A percentile compares a stretch with the other conserved stretches of the same genome.
Evolutionary conservation across 1,140 invertebrate species (phyloP).

Genomic region (Tribolium castaneum): DNA sequence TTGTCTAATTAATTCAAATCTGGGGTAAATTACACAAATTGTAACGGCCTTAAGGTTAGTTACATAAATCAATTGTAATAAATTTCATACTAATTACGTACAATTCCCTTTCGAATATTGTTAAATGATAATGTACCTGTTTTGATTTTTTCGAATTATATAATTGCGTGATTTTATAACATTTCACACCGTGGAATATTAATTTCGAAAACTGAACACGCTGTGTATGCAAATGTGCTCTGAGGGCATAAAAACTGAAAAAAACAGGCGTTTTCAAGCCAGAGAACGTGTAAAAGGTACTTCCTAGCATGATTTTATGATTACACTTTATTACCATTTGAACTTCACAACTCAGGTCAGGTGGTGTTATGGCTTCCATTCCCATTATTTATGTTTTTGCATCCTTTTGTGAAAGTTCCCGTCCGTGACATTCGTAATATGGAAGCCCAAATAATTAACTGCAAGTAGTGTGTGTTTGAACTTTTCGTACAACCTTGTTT

Average conservation of each 20-base stretch:
- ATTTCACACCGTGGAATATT: slow-evolving; percentile 4
- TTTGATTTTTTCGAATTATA: not conserved
- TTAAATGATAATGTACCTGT: slow-evolving; percentile 5
- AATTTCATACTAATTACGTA: slow-evolving; percentile 1
- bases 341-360: not conserved
- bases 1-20: not conserved
- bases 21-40: not conserved
- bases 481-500: not conserved
- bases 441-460: not conserved
- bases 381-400: not conserved
- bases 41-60: slow-evolving; percentile 2
- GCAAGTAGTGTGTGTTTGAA: not conserved
- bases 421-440: slow-evolving; percentile 28
- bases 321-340: not conserved
- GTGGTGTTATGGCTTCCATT: not conserved
- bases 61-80: slow-evolving; percentile 12
- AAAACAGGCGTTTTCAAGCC: too few species aligned
- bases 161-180: slow-evolving; percentile 4
- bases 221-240: not conserved
- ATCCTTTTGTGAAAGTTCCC: slow-evolving; percentile 14
- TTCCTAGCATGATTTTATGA: not conserved
- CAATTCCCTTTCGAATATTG: slow-evolving; percentile 1
- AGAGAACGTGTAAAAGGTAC: not conserved
- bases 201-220: not conserved
- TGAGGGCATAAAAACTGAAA: not conserved